Percentiles rank a stretch among this genome's conserved stretches.
phyloP scores from a whole-genome alignment of 2,888 invertebrate species.

The Brachylomia viminalis region DNA sequence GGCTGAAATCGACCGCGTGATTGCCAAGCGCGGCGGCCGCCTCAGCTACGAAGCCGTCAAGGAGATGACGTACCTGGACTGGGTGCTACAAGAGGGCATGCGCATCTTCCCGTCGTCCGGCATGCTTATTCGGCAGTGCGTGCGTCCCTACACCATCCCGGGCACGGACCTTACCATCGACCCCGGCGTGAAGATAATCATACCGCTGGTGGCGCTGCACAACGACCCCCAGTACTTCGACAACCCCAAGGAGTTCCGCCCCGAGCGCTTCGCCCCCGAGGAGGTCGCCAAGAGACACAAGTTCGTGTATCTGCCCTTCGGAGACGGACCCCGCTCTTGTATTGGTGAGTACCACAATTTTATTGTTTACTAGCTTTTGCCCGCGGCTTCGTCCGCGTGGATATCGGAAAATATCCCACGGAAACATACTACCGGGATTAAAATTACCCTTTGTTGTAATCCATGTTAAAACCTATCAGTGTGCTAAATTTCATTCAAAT shows the following conservation, averaged over 20 bases:
- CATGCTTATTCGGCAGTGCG: conserved; percentile 71
- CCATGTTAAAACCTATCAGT: too few relatives aligned
- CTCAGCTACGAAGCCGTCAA: conserved; percentile 80
- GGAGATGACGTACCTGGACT: conserved; percentile 81
- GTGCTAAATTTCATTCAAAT: too few relatives aligned
- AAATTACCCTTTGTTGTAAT: too few relatives aligned
- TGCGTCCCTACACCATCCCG: conserved; percentile 71
- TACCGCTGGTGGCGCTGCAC: conserved; percentile 79
- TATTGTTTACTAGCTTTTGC: neutral
- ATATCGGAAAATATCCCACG: too few relatives aligned
- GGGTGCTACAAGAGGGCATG: conserved; percentile 80
- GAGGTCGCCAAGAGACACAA: conserved; percentile 69
- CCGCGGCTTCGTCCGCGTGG: neutral
- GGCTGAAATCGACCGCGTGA: conserved; percentile 75
- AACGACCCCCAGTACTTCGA: conserved; percentile 79
- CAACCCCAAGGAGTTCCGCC: conserved; percentile 76
- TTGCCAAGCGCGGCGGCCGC: conserved; percentile 71
- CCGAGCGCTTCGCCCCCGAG: conserved; percentile 77
- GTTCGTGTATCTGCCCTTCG: conserved; percentile 78
- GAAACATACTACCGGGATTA: too few relatives aligned
- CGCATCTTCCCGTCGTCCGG: conserved; percentile 78
- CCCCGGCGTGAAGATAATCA: conserved; percentile 60
- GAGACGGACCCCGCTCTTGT: conserved; percentile 79
- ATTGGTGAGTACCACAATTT: conserved; percentile 72
- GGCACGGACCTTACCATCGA: conserved; percentile 74